phyloP scores from a whole-genome alignment of 2,888 invertebrate species.

The Marasmarcha lunaedactyla region DNA sequence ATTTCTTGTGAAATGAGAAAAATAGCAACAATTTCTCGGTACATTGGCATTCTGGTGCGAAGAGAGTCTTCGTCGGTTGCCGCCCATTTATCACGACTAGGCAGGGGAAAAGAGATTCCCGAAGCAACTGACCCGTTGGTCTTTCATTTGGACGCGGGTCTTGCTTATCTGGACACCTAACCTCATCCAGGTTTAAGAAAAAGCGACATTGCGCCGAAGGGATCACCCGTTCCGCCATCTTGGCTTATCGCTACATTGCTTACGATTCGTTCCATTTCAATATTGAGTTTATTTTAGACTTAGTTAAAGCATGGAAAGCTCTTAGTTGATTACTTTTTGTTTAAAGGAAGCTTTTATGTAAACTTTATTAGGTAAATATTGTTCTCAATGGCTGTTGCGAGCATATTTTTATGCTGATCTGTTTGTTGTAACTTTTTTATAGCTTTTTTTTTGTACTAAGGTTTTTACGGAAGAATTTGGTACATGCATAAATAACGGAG shows the following conservation, averaged over 20 bases:
- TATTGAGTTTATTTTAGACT: background rate
- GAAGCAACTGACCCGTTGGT: constrained; percentile 51
- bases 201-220: background rate
- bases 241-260: background rate
- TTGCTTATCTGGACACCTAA: constrained; percentile 39
- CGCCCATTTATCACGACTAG: constrained; percentile 56
- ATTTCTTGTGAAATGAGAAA: constrained; percentile 35
- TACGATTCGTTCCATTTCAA: background rate
- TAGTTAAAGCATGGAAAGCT: background rate
- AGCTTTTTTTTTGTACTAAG: too few species aligned
- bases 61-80: constrained; percentile 22
- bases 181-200: background rate
- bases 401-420: too few species aligned
- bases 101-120: constrained; percentile 47
- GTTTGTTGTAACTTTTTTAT: too few species aligned
- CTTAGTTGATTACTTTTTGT: background rate
- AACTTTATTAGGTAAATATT: too few species aligned
- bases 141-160: constrained; percentile 55
- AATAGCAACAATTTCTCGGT: constrained; percentile 50
- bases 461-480: too few species aligned
- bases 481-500: too few species aligned
- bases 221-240: background rate
- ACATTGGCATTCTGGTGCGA: constrained; percentile 45
- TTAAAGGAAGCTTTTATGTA: background rate
- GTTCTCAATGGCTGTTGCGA: too few species aligned